Evolutionary conservation across 2,888 invertebrate genomes (phyloP), one percentile per base, ranked within the genome.

Genomic region (Hydroisotoma schaefferi): DNA sequence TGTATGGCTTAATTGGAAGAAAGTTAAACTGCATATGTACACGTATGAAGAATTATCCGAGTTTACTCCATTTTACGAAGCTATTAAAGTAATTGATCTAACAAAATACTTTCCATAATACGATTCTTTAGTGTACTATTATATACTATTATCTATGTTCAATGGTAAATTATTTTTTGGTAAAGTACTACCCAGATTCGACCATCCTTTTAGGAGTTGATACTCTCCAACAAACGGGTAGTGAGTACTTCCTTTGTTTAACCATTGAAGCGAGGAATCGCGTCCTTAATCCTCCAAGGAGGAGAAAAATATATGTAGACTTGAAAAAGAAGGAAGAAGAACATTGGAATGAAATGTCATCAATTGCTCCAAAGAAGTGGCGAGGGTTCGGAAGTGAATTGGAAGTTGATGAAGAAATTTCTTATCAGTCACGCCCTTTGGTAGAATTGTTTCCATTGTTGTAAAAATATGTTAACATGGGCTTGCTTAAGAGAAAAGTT

Each of bases 331-430:
- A 68, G 37, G 62, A 59, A 33, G 56, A 71, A 57, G 67, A 68
- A 57, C 60, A 61, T 1, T 70, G 70, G 70, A 63, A 65, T 29
- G 67, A 69, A 40, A 56, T 70, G 63, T 67, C 70, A 12, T 67
- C 69, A 6, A 63, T 68, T 47, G 40, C 48, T n/a, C 70, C 72
- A 1, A 57, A 67, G 22, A 72, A 70, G 38, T 72, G 70, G 70
- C 57, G 62, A 23, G 59, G 59, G 8, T 61, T 62, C 20, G 70
- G 69, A n/a, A 72, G 72, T 52, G 70, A 72, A 22, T 4, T 64
- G 27, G 72, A 72, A 55, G 68, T 72, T 18, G 57, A 66, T 0
- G 57, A 56, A 15, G 66, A 69, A 53, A 67, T 29, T 29, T 63
- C 66, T n/a, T 58, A 63, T 22, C 60, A 67, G 15, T 52, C 47